Percentiles rank a stretch among this genome's conserved stretches.
phyloP scores from a whole-genome alignment of 2,113 vertebrate species.

The Osmerus mordax region DNA sequence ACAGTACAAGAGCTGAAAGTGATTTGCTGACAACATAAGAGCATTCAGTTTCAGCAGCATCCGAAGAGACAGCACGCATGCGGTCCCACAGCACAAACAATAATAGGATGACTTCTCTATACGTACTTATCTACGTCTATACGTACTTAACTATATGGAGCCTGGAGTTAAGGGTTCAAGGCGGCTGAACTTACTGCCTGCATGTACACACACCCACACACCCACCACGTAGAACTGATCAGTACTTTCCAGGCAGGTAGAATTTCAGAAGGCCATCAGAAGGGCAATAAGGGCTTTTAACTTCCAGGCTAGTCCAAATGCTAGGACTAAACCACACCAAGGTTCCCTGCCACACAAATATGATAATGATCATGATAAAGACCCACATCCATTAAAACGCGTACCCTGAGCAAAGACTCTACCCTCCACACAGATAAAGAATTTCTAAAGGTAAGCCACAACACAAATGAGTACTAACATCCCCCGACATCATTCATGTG shows the following conservation, averaged over 20 bases:
- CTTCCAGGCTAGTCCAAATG: slow-evolving; percentile 10
- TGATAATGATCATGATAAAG: background rate
- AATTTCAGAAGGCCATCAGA: slow-evolving; percentile 4
- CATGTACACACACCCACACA: background rate
- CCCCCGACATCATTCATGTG: background rate
- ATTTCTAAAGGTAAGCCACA: slow-evolving; percentile 1
- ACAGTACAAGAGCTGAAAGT: no score
- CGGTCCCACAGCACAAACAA: no score
- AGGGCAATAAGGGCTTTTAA: slow-evolving; percentile 15
- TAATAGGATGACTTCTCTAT: background rate
- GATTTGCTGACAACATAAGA: background rate
- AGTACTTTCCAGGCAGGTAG: background rate
- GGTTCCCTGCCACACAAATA: slow-evolving; percentile 32
- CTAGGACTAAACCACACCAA: slow-evolving; percentile 21
- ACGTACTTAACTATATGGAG: background rate
- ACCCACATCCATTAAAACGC: slow-evolving; percentile 17
- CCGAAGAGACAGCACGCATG: background rate
- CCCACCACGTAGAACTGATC: background rate
- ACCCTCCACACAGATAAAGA: slow-evolving; percentile 14
- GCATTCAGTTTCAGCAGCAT: background rate
- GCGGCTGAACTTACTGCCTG: no score
- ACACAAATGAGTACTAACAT: background rate
- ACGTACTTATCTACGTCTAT: no score
- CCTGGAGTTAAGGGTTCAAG: no score
- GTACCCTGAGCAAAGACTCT: background rate